Conservation (phyloP, 2,113 vertebrate genomes). For the Haplotaxodon microlepis region DNA sequence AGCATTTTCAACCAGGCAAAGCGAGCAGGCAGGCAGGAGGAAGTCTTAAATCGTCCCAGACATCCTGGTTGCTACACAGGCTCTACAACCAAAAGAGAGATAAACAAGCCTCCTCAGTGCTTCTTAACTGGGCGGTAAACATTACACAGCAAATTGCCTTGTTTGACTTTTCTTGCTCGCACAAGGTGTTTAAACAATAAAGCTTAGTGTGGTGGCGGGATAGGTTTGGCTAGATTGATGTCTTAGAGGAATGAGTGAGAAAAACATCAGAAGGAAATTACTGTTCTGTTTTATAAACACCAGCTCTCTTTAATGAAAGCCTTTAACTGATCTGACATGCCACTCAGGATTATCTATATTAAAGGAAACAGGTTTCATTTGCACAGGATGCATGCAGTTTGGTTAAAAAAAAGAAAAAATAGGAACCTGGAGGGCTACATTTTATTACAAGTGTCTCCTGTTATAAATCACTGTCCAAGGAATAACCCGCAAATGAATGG, state of each 20-base stretch:
- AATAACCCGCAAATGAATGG: conserved; percentile 19
- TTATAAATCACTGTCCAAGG: conserved; percentile 50
- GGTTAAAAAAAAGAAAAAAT: background rate
- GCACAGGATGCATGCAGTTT: conserved; percentile 28
- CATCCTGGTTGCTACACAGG: conserved; percentile 30
- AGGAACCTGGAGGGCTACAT: conserved; percentile 1
- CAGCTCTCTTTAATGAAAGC: background rate
- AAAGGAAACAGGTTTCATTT: conserved; percentile 54
- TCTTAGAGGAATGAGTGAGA: background rate
- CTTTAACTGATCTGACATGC: background rate
- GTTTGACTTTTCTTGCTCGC: background rate
- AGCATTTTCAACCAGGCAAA: conserved; percentile 25
- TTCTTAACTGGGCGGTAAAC: conserved; percentile 23
- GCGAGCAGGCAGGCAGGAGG: conserved; percentile 8
- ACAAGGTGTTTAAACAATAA: background rate
- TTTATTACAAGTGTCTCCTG: conserved; percentile 63
- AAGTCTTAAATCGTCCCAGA: conserved; percentile 55
- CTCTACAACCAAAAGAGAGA: conserved; percentile 20
- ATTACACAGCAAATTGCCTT: background rate
- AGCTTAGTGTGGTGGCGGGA: background rate
- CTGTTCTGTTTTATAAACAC: background rate
- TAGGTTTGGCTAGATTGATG: background rate
- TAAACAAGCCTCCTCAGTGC: conserved; percentile 29
- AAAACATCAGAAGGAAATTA: background rate
- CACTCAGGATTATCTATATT: conserved; percentile 24